These are phyloP conservation scores for Orchesellides sinensis DNA, from an alignment of 2,888 invertebrate genomes.

Conservation along the genomic window DNA sequence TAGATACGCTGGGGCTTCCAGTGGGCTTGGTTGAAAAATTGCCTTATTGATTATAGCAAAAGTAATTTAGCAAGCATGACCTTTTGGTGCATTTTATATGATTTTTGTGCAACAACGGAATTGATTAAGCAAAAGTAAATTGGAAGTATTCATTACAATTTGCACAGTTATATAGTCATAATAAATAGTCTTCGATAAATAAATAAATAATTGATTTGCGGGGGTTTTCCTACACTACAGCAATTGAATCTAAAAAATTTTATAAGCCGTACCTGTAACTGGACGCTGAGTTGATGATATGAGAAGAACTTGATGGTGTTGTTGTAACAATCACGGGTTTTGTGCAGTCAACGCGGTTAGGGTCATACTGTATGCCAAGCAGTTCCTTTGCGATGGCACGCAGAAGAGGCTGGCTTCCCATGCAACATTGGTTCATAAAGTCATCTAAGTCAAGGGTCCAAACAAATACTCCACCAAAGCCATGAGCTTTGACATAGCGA, in stretches of 20 bases:
- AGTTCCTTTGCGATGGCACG: constrained; percentile 87
- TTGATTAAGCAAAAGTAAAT: too few relatives aligned
- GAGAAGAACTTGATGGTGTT: constrained; percentile 86
- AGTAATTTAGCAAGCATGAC: neutral
- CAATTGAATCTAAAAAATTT: too few relatives aligned
- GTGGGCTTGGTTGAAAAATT: constrained; percentile 18
- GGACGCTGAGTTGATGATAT: constrained; percentile 79
- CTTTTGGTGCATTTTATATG: neutral
- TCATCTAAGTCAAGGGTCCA: constrained; percentile 95
- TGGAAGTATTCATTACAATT: too few relatives aligned
- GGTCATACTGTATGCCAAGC: constrained; percentile 76
- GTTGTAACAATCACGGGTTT: constrained; percentile 82
- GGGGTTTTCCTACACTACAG: too few relatives aligned
- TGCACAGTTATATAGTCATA: too few relatives aligned
- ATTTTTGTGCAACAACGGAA: neutral
- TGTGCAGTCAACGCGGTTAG: constrained; percentile 80
- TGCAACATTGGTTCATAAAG: constrained; percentile 89
- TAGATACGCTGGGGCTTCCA: constrained; percentile 12
- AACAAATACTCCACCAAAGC: constrained; percentile 88
- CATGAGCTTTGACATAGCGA: constrained; percentile 84
- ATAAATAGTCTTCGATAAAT: too few relatives aligned
- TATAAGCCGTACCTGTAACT: too few relatives aligned
- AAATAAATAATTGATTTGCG: too few relatives aligned
- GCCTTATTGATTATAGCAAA: constrained; percentile 35
- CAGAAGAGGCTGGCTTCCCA: constrained; percentile 87